These are phyloP conservation scores for Rhadina sibilatrix DNA, from an alignment of 2,113 vertebrate species.

Conservation along the genomic window DNA sequence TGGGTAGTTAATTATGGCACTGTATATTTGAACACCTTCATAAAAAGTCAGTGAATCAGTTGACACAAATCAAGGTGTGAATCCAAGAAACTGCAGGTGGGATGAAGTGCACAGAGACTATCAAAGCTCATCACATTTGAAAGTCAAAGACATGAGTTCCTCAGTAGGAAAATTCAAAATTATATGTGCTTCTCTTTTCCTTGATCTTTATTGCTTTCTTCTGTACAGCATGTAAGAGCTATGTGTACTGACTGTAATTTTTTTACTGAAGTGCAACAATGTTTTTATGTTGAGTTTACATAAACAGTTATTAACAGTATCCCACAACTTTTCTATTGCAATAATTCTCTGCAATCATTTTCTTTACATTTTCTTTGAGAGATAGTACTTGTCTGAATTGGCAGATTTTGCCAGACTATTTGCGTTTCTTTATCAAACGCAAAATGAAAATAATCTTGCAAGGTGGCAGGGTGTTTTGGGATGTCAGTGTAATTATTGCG, in stretches of 20 bases:
- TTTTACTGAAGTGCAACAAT: neutral
- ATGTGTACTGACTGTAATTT: neutral
- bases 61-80: conserved; percentile 65
- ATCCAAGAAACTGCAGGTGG: conserved; percentile 61
- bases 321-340: neutral
- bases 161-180: neutral
- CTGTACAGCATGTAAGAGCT: neutral
- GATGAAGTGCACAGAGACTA: conserved; percentile 30
- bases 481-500: neutral
- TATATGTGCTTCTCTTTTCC: neutral
- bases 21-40: conserved; percentile 65
- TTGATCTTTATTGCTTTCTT: neutral
- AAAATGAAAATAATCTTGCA: neutral
- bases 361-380: neutral
- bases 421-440: neutral
- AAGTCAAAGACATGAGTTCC: conserved; percentile 42
- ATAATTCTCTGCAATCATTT: neutral
- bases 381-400: neutral
- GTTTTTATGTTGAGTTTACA: neutral
- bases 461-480: fast-evolving
- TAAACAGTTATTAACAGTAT: neutral
- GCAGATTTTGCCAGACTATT: neutral
- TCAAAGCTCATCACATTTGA: conserved; percentile 46
- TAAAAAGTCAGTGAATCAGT: conserved; percentile 67
- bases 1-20: conserved; percentile 64